Conservation (phyloP, 1,140 invertebrate genomes). For the Zaprionus ornatus region DNA sequence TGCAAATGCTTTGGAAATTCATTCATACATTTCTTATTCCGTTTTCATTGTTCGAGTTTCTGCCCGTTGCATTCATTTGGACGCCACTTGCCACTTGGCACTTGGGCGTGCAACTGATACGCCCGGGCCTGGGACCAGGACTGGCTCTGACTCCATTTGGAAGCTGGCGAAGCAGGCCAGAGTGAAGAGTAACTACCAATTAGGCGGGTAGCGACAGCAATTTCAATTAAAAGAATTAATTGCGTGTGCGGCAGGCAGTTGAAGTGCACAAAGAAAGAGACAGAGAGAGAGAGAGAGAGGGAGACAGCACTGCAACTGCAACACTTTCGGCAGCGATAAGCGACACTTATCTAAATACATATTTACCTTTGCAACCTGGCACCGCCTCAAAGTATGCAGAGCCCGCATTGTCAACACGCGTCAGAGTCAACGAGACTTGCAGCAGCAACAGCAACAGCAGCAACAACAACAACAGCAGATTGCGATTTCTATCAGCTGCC, state of each 20-base stretch:
- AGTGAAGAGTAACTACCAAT: slow-evolving; percentile 71
- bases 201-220: slow-evolving; percentile 76
- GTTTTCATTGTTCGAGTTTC: slow-evolving; percentile 43
- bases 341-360: slow-evolving; percentile 79
- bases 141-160: background rate
- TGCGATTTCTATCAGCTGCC: slow-evolving; percentile 70
- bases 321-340: slow-evolving; percentile 60
- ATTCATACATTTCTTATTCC: slow-evolving; percentile 49
- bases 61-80: slow-evolving; percentile 68
- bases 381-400: slow-evolving; percentile 31
- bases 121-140: slow-evolving; percentile 13
- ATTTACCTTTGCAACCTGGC: slow-evolving; percentile 50
- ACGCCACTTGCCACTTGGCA: slow-evolving; percentile 65
- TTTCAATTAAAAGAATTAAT: slow-evolving; percentile 81
- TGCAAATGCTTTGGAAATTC: slow-evolving; percentile 55
- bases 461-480: slow-evolving; percentile 23
- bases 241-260: slow-evolving; percentile 73
- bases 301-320: slow-evolving; percentile 13
- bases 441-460: too few relatives aligned
- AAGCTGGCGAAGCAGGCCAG: slow-evolving; percentile 2
- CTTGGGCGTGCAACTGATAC: slow-evolving; percentile 74
- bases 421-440: background rate
- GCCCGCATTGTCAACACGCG: slow-evolving; percentile 58
- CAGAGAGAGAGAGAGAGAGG: background rate
- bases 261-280: slow-evolving; percentile 26